Evolutionary conservation across 2,888 invertebrate species (phyloP).

Genomic region (Endotricha flammealis): DNA sequence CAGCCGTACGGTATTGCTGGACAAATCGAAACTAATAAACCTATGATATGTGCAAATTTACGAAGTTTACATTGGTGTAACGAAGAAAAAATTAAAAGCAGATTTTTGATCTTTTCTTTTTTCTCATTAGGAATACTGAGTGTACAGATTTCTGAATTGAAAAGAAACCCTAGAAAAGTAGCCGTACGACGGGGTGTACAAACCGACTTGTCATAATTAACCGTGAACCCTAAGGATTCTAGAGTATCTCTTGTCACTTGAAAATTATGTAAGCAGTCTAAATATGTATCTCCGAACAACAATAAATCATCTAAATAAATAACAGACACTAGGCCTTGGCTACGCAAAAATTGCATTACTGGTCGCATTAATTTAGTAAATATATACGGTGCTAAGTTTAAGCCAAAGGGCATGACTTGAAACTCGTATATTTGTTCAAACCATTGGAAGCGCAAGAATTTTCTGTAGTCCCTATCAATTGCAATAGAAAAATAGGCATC

Average conservation of each 20-base stretch:
- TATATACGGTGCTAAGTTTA: slow-evolving; percentile 6
- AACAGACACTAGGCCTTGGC: background rate
- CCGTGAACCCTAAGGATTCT: background rate
- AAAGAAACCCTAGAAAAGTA: no score
- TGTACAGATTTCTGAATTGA: no score
- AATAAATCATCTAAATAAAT: slow-evolving; percentile 1
- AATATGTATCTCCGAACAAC: no score
- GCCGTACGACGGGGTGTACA: background rate
- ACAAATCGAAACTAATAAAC: slow-evolving; percentile 4
- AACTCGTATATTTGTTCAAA: slow-evolving; percentile 17
- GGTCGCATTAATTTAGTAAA: slow-evolving; percentile 8
- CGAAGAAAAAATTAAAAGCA: background rate
- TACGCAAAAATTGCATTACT: slow-evolving; percentile 1
- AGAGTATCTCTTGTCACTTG: background rate
- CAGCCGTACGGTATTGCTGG: slow-evolving; percentile 7
- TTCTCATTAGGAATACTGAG: no score
- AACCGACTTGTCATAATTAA: slow-evolving; percentile 1
- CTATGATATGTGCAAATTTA: slow-evolving; percentile 5
- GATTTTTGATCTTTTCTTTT: background rate
- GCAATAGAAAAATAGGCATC: no score
- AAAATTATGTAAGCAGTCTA: background rate
- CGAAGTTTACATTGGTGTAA: slow-evolving; percentile 1
- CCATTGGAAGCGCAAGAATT: slow-evolving; percentile 18
- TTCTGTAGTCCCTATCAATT: slow-evolving; percentile 11
- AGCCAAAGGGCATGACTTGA: slow-evolving; percentile 15